Percentiles rank a stretch among this genome's conserved stretches.
Evolutionary conservation across 2,888 invertebrate genomes (phyloP).

Genomic region (Dasypogon diadema): DNA sequence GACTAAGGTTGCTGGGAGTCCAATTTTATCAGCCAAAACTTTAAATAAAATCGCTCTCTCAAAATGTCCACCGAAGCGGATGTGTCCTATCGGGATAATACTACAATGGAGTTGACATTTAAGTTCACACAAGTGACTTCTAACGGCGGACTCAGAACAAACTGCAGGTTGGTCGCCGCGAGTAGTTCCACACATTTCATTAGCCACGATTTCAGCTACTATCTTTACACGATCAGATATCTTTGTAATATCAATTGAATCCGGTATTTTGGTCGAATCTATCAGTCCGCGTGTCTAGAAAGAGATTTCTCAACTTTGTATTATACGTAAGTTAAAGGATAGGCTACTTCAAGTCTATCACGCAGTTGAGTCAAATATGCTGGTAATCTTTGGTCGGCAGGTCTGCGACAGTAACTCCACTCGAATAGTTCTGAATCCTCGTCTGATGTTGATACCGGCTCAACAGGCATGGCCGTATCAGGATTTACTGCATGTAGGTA

Average conservation of each 20-base stretch:
- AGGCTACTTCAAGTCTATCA: conserved; percentile 48
- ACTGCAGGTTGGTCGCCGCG: conserved; percentile 66
- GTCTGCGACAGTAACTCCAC: conserved; percentile 63
- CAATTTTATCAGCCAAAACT: conserved; percentile 74
- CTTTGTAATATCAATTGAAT: conserved; percentile 63
- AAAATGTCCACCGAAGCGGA: conserved; percentile 73
- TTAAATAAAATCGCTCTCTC: conserved; percentile 77
- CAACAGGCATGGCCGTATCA: neutral
- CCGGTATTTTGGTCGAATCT: conserved; percentile 48
- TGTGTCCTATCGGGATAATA: conserved; percentile 72
- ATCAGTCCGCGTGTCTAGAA: conserved; percentile 12
- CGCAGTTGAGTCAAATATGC: conserved; percentile 52
- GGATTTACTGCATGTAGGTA: neutral
- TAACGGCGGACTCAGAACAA: conserved; percentile 69
- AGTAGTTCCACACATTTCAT: conserved; percentile 70
- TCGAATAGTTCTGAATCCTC: neutral
- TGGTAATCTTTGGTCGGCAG: conserved; percentile 58
- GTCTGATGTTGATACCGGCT: neutral
- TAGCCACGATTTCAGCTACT: conserved; percentile 70
- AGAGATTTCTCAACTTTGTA: neutral
- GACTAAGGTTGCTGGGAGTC: conserved; percentile 73
- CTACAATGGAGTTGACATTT: conserved; percentile 68
- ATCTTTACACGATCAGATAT: conserved; percentile 64
- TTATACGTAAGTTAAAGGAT: neutral
- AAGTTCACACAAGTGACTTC: conserved; percentile 70